Evolutionary conservation across 2,113 vertebrate genomes (phyloP).

Genomic region (Dipodomys spectabilis): DNA sequence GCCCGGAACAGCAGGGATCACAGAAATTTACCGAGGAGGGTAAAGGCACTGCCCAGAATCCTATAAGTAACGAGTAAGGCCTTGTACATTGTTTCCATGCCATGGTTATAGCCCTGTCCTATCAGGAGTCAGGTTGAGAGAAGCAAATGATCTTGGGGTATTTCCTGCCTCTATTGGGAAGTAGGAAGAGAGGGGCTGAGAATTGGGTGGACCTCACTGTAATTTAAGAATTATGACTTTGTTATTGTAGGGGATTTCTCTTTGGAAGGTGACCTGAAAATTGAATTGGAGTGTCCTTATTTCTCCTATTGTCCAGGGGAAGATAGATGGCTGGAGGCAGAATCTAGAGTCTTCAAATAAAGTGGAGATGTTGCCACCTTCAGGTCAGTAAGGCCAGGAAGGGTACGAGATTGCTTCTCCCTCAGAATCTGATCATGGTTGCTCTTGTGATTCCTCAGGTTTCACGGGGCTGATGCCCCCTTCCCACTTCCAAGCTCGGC

Average conservation of each 20-base stretch:
- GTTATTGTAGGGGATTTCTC: constrained; percentile 54
- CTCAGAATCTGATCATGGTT: constrained; percentile 30
- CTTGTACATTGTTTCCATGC: neutral
- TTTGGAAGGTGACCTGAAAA: constrained; percentile 54
- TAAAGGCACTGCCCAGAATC: constrained; percentile 43
- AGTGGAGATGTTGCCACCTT: constrained; percentile 65
- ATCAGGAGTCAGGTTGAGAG: neutral
- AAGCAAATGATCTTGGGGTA: neutral
- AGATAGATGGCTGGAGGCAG: constrained; percentile 52
- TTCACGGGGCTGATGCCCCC: constrained; percentile 80
- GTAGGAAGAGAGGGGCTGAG: neutral
- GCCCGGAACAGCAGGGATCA: neutral
- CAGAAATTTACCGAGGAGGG: constrained; percentile 37
- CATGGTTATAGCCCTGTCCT: neutral
- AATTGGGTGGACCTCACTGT: neutral
- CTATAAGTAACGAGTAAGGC: neutral
- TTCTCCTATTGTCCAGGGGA: constrained; percentile 70
- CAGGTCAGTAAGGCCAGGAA: constrained; percentile 69
- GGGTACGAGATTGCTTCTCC: neutral
- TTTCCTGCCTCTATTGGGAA: neutral
- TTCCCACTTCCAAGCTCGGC: constrained; percentile 81
- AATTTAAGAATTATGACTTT: constrained; percentile 39
- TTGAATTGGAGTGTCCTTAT: constrained; percentile 66
- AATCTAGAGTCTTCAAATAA: constrained; percentile 48
- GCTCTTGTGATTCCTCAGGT: constrained; percentile 65